phyloP scores from a whole-genome alignment of 2,888 invertebrate species.

The Apamea sordens region DNA sequence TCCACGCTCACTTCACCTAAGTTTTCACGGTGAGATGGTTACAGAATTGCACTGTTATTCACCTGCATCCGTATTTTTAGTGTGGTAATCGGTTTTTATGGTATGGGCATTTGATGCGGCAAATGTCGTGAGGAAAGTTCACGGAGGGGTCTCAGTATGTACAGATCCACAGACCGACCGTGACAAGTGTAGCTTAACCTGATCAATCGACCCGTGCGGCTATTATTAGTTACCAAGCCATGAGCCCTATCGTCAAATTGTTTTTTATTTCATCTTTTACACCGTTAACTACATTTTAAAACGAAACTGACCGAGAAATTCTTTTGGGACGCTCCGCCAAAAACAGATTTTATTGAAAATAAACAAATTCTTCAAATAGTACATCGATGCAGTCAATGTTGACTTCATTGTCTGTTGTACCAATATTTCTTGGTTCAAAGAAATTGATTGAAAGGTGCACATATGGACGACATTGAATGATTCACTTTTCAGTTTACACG shows the following conservation, averaged over 20 bases:
- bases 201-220: not conserved
- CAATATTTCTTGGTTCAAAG: not conserved
- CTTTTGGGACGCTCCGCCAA: constrained; percentile 18
- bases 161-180: no score
- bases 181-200: no score
- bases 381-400: constrained; percentile 27
- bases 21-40: no score
- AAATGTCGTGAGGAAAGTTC: no score
- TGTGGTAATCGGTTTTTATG: no score
- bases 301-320: not conserved
- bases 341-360: constrained; percentile 31
- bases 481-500: not conserved
- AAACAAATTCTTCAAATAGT: constrained; percentile 30
- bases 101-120: no score
- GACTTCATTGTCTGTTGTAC: not conserved
- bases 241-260: not conserved
- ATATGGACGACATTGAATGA: constrained; percentile 1
- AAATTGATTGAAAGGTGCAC: not conserved
- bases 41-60: no score
- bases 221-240: not conserved
- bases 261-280: not conserved
- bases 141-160: no score
- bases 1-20: no score
- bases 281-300: not conserved
- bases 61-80: no score